Evolutionary conservation across 2,113 vertebrate species (phyloP).

Genomic region (Trichomycterus rosablanca): DNA sequence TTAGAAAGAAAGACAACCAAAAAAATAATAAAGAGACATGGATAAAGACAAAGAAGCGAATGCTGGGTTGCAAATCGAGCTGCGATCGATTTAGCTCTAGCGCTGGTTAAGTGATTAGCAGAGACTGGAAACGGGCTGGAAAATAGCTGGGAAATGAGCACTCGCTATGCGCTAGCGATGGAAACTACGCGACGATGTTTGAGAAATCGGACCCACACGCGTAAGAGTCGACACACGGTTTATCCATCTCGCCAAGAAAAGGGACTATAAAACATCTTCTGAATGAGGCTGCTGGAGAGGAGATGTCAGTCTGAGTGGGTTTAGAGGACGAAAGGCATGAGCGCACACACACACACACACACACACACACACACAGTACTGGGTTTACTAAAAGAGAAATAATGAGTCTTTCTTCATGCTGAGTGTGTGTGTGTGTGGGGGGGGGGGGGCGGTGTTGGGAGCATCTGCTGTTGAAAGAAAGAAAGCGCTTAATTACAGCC

Average conservation of each 20-base stretch:
- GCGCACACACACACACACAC: neutral
- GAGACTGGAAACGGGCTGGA: too few species aligned
- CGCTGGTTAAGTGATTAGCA: slow-evolving; percentile 31
- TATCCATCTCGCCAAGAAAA: slow-evolving; percentile 25
- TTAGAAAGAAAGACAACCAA: too few species aligned
- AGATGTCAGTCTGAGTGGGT: slow-evolving; percentile 25
- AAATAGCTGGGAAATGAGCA: slow-evolving; percentile 32
- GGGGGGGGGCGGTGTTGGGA: neutral
- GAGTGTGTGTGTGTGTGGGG: slow-evolving; percentile 1
- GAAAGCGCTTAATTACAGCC: slow-evolving; percentile 32
- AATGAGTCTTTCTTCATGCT: slow-evolving; percentile 38
- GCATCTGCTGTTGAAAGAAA: slow-evolving; percentile 25
- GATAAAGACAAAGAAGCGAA: too few species aligned
- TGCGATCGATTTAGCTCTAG: slow-evolving; percentile 6
- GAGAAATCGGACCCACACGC: too few species aligned
- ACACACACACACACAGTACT: slow-evolving; percentile 22
- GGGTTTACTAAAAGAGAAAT: slow-evolving; percentile 41
- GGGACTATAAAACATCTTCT: slow-evolving; percentile 37
- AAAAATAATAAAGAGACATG: too few species aligned
- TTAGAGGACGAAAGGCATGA: slow-evolving; percentile 14
- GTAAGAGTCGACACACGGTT: neutral
- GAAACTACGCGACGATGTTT: neutral
- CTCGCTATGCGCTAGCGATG: slow-evolving; percentile 19
- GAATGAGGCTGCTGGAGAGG: slow-evolving; percentile 35
- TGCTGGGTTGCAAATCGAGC: too few species aligned